A percentile compares a stretch with the other conserved stretches of the same genome.
Evolutionary conservation across 2,113 vertebrate genomes (phyloP).

Genomic region (Saimiri boliviensis): DNA sequence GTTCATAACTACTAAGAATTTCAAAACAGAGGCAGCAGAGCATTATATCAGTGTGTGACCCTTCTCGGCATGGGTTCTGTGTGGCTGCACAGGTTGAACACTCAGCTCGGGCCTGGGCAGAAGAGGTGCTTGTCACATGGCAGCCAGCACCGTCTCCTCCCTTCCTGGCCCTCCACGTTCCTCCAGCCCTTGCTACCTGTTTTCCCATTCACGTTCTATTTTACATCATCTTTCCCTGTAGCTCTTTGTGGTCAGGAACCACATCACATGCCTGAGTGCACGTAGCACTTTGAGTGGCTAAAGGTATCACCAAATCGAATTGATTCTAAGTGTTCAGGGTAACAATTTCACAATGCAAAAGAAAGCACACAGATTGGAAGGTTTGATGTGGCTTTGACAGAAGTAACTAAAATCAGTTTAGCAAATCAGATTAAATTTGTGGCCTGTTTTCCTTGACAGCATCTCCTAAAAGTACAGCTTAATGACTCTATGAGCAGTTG

Average conservation of each 20-base stretch:
- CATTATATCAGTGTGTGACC: fast-evolving
- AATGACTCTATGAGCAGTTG: neutral
- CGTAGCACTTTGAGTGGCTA: fast-evolving
- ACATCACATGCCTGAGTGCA: no score
- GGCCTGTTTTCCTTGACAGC: neutral
- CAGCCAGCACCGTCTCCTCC: neutral
- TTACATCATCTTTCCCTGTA: neutral
- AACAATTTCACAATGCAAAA: neutral
- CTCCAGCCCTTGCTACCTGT: fast-evolving
- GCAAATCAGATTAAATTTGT: slow-evolving; percentile 9
- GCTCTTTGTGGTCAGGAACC: neutral
- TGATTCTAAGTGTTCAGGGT: neutral
- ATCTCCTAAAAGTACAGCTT: neutral
- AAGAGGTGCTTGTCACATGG: fast-evolving
- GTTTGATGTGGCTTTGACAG: neutral
- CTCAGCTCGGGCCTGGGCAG: neutral
- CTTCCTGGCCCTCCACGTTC: neutral
- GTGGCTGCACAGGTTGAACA: fast-evolving
- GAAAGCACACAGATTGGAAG: neutral
- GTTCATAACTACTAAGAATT: neutral
- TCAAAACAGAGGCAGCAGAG: neutral
- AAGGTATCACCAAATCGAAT: neutral
- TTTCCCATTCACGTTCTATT: neutral
- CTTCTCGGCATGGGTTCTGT: fast-evolving
- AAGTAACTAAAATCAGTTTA: neutral